Conservation (phyloP, 2,797 vertebrate species). For the Taeniopygia guttata region DNA sequence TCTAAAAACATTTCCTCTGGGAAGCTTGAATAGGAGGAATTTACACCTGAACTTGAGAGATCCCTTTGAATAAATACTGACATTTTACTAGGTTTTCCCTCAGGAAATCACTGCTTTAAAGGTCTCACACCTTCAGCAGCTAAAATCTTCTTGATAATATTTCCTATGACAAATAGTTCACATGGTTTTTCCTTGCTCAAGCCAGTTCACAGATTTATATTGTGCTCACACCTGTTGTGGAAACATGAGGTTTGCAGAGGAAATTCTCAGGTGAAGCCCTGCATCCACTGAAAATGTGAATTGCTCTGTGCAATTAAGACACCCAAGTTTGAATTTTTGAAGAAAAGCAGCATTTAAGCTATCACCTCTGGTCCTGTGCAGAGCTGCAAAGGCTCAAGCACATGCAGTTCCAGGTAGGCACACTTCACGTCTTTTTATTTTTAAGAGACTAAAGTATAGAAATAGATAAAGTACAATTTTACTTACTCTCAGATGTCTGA, state of each 20-base stretch:
- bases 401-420: background rate
- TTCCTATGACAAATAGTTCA: background rate
- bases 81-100: background rate
- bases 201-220: background rate
- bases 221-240: background rate
- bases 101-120: background rate
- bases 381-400: background rate
- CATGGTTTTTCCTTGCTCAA: background rate
- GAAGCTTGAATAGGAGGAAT: background rate
- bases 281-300: background rate
- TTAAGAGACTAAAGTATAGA: background rate
- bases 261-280: background rate
- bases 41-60: background rate
- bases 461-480: background rate
- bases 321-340: background rate
- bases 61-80: background rate
- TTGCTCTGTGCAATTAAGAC: background rate
- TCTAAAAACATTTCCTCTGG: background rate
- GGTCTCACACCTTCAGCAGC: background rate
- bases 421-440: fast-evolving
- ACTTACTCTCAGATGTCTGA: slow-evolving; percentile 60
- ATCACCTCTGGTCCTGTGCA: background rate
- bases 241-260: background rate
- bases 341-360: background rate
- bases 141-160: background rate